Base-by-base conservation (phyloP, 2,113 vertebrate genomes). In the Synodontis membranacea region DNA sequence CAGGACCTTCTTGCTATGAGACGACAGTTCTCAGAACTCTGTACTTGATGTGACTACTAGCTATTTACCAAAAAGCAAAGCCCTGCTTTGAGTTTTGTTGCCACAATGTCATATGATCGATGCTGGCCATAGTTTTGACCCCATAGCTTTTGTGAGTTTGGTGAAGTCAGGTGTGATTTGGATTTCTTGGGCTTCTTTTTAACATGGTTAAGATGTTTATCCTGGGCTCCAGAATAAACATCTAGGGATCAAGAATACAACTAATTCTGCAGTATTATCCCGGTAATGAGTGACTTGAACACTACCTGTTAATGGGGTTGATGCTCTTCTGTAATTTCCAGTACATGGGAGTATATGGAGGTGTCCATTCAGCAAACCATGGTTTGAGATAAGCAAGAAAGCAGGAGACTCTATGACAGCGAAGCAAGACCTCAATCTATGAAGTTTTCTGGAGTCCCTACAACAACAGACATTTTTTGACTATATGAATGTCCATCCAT, bases 91-190 rank as follows among this genome's bases (percentile, higher is more conserved):
- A 74, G 25, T 25, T 46, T 46, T 8, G 5, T 48, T 23, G 42
- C 25, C 25, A 74, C 70, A 14, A 44, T 28, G 3, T 42, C 44
- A 7, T 42, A 75, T n/a, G 25, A 25, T 72, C 72, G 48, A 0
- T 75, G 42, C 21, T n/a, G 39, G 39, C 42, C 25, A 23, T 25
- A 10, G 0, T 44, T 74, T n/a, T n/a, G n/a, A n/a, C n/a, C n/a
- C n/a, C 39, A 74, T 3, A 74, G 21, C 21, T 23, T 74, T 12
- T 21, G 9, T 72, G 39, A 74, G 37, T 44, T 70, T 42, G 23
- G 39, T 44, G 39, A 44, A 37, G 68, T 72, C 64, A 72, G 66
- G 37, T 70, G 66, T 34, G 68, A 72, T 72, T 72, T 72, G 39
- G 68, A 72, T 42, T 72, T 42, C 39, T 72, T 44, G 68, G 70